These are phyloP conservation scores for Zygogramma bicolorata DNA, from an alignment of 2,888 invertebrate species.

Conservation along the genomic window DNA sequence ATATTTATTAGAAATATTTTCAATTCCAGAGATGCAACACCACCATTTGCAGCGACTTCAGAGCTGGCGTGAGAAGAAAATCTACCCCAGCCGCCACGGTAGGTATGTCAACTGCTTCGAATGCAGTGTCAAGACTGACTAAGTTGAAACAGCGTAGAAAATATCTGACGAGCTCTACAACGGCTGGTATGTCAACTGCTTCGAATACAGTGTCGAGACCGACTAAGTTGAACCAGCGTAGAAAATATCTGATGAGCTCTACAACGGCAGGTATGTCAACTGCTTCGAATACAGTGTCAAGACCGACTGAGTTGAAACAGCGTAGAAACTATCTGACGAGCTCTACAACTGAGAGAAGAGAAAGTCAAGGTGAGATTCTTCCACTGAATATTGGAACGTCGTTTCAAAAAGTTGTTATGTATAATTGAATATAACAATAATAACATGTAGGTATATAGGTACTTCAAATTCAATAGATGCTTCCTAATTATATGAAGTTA, in stretches of 20 bases:
- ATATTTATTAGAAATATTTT: not conserved
- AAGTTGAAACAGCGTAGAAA: constrained; percentile 13
- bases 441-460: no score
- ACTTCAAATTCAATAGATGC: no score
- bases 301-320: constrained; percentile 18
- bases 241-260: constrained; percentile 36
- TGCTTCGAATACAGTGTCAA: constrained; percentile 40
- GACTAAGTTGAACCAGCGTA: constrained; percentile 16
- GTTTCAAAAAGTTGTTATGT: not conserved
- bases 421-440: not conserved
- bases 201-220: constrained; percentile 35
- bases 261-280: constrained; percentile 25
- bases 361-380: constrained; percentile 59
- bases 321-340: constrained; percentile 40
- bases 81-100: not conserved
- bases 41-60: constrained; percentile 26
- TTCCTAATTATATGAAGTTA: no score
- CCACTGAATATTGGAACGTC: not conserved
- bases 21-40: constrained; percentile 28
- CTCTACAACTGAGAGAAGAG: constrained; percentile 50
- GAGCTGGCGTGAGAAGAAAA: constrained; percentile 23
- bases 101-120: constrained; percentile 39
- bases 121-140: constrained; percentile 32
- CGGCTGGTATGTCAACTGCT: constrained; percentile 34
- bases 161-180: constrained; percentile 36